Base-by-base conservation (phyloP, 2,113 vertebrate genomes). In the Pterocles gutturalis region DNA sequence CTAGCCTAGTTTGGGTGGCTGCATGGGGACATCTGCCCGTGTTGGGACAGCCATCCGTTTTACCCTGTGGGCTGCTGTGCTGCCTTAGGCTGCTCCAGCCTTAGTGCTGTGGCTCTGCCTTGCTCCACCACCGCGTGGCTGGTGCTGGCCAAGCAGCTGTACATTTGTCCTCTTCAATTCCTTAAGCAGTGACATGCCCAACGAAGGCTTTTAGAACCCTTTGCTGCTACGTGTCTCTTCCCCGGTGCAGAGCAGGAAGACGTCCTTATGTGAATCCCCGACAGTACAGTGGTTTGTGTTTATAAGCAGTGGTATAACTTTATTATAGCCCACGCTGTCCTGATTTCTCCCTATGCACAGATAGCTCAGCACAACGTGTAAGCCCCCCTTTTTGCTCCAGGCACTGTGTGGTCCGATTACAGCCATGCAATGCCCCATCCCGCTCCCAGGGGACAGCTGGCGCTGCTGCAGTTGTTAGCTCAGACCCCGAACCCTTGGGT, bases 371-470 rank as follows among this genome's bases (percentile, higher is more conserved):
- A 69, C 26, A 33, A 87, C 84, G 28, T 7, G 7, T 65, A 81
- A 96, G 83, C 46, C 65, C 78, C 51, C 71, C 36, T 54, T 88
- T 92, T 83, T 91, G 89, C 87, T 82, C 36, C 36, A 72, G 84
- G 87, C 69, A 21, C 33, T 69, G 7, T 43, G 65, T 71, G 77
- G 77, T 75, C 73, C 87, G 84, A 67, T 80, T 91, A 48, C 7
- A 87, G 89, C 71, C 66, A 36, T 31, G 61, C 65, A 77, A 46
- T 26, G 19, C 77, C 64, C 66, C 49, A 51, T 82, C 46, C 51
- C 61, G 8, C 73, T 97, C 87, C 61, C 87, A 89, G 49, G 78
- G 54, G 77, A 94, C 61, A 67, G 73, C 75, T 80, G 91, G 45
- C 0, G 0, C 21, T 90, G n/a, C 60, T 67, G 15, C 25, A 84